A percentile compares a stretch with the other conserved stretches of the same genome.
phyloP scores from a whole-genome alignment of 2,888 invertebrate genomes.

The Xestoiulus laeticollis region DNA sequence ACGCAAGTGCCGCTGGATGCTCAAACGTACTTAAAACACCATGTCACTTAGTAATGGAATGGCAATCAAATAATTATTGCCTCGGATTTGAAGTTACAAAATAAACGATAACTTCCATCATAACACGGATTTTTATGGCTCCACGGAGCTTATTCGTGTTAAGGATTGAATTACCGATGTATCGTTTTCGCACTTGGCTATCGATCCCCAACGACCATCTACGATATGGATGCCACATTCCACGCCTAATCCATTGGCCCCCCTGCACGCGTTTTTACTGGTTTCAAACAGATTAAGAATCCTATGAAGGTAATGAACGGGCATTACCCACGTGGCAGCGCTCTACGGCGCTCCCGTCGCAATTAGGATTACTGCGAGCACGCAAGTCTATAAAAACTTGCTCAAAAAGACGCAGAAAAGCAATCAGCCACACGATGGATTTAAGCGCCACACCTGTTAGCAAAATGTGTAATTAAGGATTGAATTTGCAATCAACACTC shows the following conservation, averaged over 20 bases:
- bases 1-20: neutral
- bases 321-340: neutral
- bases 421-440: neutral
- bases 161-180: constrained; percentile 34
- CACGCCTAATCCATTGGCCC: neutral
- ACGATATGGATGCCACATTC: neutral
- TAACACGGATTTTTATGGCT: neutral
- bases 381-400: constrained; percentile 2
- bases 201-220: neutral
- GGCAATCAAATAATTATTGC: constrained; percentile 30
- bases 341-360: neutral
- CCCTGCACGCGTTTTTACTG: neutral
- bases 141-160: constrained; percentile 4
- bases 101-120: constrained; percentile 30
- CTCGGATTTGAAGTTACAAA: neutral
- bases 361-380: neutral
- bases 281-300: constrained; percentile 6
- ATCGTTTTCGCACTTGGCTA: constrained; percentile 7
- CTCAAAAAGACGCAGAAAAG: constrained; percentile 4
- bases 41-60: constrained; percentile 7
- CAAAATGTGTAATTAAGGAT: constrained; percentile 1
- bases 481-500: neutral
- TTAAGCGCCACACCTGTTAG: neutral
- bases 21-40: neutral
- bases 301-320: constrained; percentile 15